phyloP scores from a whole-genome alignment of 1,140 invertebrate species.

The Cydia pomonella region DNA sequence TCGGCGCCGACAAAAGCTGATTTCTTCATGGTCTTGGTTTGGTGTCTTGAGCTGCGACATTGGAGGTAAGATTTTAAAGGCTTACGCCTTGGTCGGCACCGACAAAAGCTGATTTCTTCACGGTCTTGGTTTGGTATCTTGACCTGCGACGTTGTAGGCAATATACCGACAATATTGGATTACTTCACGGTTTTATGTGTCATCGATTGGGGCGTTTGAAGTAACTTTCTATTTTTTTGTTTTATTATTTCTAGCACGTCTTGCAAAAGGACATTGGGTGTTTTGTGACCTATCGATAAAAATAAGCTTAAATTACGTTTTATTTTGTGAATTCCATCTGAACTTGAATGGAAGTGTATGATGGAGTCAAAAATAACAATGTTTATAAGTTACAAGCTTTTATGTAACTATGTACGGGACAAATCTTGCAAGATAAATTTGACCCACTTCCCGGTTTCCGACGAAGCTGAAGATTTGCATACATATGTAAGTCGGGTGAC shows the following conservation, averaged over 20 bases:
- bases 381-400: no score
- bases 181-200: constrained; percentile 95
- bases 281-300: no score
- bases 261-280: no score
- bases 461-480: no score
- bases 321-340: no score
- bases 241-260: not conserved
- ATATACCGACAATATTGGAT: constrained; percentile 99
- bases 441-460: no score
- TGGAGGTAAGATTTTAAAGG: constrained; percentile 75
- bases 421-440: no score
- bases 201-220: constrained; percentile 90
- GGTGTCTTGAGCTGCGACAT: constrained; percentile 86
- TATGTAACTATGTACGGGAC: no score
- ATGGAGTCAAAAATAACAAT: no score
- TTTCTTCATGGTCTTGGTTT: not conserved
- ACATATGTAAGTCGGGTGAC: no score
- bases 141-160: constrained; percentile 89
- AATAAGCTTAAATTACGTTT: no score
- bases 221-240: constrained; percentile 52
- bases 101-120: not conserved
- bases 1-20: not conserved
- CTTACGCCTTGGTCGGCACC: not conserved
- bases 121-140: not conserved
- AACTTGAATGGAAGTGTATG: no score